Conservation (phyloP, 2,888 invertebrate species). For the Netelia inedita region DNA sequence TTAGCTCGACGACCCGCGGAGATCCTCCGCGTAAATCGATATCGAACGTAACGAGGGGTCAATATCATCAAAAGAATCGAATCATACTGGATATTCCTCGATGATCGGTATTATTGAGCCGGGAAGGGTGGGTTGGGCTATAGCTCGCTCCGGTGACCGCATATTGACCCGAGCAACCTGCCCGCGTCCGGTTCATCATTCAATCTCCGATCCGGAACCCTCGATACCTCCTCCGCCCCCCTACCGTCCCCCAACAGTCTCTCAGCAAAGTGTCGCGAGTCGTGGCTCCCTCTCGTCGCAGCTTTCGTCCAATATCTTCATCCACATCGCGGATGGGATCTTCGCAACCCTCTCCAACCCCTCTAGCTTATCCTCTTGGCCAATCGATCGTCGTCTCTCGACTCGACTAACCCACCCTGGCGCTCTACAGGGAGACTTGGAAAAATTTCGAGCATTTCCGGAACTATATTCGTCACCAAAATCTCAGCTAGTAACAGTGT, state of each 20-base stretch:
- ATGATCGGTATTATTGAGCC: slow-evolving; percentile 22
- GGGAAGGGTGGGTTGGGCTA: background rate
- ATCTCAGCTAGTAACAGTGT: slow-evolving; percentile 11
- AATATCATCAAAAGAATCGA: slow-evolving; percentile 25
- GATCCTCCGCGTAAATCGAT: background rate
- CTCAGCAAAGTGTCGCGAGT: background rate
- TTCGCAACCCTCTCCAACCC: background rate
- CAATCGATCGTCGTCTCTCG: slow-evolving; percentile 48
- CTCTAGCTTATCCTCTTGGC: slow-evolving; percentile 9
- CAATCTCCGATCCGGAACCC: slow-evolving; percentile 64
- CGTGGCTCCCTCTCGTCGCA: slow-evolving; percentile 27
- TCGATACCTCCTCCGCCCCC: background rate
- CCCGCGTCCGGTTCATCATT: slow-evolving; percentile 47
- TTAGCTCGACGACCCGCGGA: background rate
- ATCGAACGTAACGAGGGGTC: slow-evolving; percentile 1
- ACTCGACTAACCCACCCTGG: background rate
- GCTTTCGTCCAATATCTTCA: slow-evolving; percentile 1
- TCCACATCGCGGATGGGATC: slow-evolving; percentile 36
- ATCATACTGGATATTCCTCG: slow-evolving; percentile 19
- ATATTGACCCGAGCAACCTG: slow-evolving; percentile 56
- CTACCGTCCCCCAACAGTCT: slow-evolving; percentile 32
- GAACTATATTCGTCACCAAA: background rate
- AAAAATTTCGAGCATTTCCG: background rate
- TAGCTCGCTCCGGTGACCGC: slow-evolving; percentile 42
- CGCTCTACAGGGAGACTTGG: background rate